These are phyloP conservation scores for Telmatochromis brichardi DNA, from an alignment of 2,113 vertebrate genomes.

Conservation along the genomic window DNA sequence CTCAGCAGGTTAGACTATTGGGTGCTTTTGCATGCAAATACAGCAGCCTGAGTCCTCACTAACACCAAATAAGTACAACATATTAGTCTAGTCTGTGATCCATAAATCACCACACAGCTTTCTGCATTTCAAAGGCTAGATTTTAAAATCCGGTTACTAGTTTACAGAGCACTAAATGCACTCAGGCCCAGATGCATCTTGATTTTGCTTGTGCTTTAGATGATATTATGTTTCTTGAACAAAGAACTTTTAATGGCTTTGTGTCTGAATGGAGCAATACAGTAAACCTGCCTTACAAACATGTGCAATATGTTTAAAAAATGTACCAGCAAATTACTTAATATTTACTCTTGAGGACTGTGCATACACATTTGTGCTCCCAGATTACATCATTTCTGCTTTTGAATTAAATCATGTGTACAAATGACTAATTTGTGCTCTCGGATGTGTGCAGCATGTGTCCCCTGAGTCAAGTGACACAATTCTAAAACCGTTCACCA, in stretches of 20 bases:
- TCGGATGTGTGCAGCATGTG: background rate
- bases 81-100: background rate
- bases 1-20: background rate
- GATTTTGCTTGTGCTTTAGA: background rate
- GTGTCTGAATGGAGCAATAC: background rate
- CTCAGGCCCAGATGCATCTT: background rate
- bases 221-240: background rate
- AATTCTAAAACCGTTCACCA: background rate
- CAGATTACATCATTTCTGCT: background rate
- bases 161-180: background rate
- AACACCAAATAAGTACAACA: background rate
- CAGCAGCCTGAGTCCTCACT: background rate
- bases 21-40: background rate
- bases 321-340: background rate
- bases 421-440: background rate
- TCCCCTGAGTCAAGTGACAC: background rate
- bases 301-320: background rate
- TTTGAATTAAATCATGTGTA: background rate
- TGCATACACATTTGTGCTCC: background rate
- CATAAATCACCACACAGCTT: background rate
- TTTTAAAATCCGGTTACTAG: background rate
- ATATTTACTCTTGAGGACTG: background rate
- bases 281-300: background rate
- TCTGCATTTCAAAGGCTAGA: background rate
- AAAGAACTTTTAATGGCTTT: background rate